Evolutionary conservation across 2,113 vertebrate species (phyloP), one percentile per base, ranked within the genome.

Genomic region (Clupea harengus): DNA sequence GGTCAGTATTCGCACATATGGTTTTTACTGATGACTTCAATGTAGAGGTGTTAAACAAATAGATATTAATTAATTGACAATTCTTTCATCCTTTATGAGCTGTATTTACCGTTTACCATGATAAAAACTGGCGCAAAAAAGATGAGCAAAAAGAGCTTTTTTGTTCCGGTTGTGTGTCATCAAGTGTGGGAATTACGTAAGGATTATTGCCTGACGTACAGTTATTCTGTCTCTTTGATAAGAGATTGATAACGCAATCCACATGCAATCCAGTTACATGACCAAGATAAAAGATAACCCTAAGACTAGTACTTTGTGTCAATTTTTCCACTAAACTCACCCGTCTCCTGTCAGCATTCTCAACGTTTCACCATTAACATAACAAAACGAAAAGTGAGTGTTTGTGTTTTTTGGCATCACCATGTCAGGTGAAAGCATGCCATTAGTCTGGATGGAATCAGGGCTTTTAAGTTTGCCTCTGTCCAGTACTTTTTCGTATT

Each of bases 141-240:
- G n/a, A n/a, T n/a, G n/a, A n/a, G n/a, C n/a, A n/a, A n/a, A n/a
- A 39, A 39, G 39, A 39, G 39, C 39, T 2, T 39, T 39, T 39
- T 39, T 39, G 39, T 39, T 39, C 39, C 39, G 39, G 39, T 54
- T 54, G n/a, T 28, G 28, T 39, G 72, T 78, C 32, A 39, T 75
- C 8, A 78, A 60, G 25, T 28, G 7, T 72, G 64, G 11, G 32
- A 50, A 89, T 94, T 92, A 93, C 87, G 87, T 91, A 94, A 94
- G 87, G 64, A 88, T 87, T 89, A 85, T 80, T 13, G 28, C 86
- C 85, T 54, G 88, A 75, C 82, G 88, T 83, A 83, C 0, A 54
- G 84, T 87, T 85, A 88, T 87, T 91, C 91, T 85, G 81, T 49
- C 44, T 87, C 22, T 82, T 88, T 88, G 93, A 94, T 92, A 94